Conservation (phyloP, 2,888 invertebrate genomes). For the Plagiodera versicolora region DNA sequence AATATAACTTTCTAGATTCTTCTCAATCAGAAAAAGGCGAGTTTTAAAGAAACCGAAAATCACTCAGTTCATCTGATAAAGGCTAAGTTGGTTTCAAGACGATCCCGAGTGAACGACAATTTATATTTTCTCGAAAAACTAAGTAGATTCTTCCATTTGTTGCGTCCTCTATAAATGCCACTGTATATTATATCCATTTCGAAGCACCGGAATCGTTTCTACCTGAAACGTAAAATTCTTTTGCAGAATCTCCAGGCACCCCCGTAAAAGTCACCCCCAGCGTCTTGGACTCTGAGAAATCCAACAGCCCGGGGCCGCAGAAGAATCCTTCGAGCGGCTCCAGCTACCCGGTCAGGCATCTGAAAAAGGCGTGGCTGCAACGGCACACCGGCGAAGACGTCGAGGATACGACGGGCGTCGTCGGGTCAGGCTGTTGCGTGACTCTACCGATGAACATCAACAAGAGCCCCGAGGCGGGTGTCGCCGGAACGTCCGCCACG, state of each 20-base stretch:
- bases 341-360: slow-evolving; percentile 72
- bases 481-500: slow-evolving; percentile 10
- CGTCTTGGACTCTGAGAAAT: slow-evolving; percentile 61
- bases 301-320: slow-evolving; percentile 61
- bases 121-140: too few relatives aligned
- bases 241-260: slow-evolving; percentile 54
- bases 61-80: too few relatives aligned
- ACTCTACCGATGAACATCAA: slow-evolving; percentile 63
- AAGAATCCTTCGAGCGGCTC: slow-evolving; percentile 37
- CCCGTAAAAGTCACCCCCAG: slow-evolving; percentile 55
- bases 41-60: too few relatives aligned
- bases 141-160: too few relatives aligned
- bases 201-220: too few relatives aligned
- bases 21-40: too few relatives aligned
- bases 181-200: too few relatives aligned
- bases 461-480: background rate
- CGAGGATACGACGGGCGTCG: slow-evolving; percentile 63
- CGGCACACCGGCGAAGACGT: slow-evolving; percentile 79
- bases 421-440: slow-evolving; percentile 70
- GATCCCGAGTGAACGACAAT: too few relatives aligned
- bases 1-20: too few relatives aligned
- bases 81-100: too few relatives aligned
- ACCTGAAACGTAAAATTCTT: too few relatives aligned
- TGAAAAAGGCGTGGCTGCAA: slow-evolving; percentile 90
- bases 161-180: too few relatives aligned